These are phyloP conservation scores for Neopelma chrysocephalum DNA, from an alignment of 2,797 vertebrate species.

Conservation along the genomic window DNA sequence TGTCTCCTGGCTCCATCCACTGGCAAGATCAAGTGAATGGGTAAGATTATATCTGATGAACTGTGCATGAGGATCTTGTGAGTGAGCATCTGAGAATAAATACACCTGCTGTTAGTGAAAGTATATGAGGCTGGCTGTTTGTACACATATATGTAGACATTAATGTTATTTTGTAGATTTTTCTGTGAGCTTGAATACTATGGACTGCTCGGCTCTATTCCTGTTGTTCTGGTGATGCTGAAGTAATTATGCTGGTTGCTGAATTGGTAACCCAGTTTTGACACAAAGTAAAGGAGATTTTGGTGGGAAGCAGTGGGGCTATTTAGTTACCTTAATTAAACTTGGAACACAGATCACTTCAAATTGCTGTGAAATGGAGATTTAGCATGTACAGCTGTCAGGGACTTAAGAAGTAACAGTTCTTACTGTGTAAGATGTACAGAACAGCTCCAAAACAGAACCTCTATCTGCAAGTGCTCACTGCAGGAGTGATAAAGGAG, in stretches of 20 bases:
- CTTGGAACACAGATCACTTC: not conserved
- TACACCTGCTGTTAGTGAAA: not conserved
- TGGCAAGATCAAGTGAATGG: not conserved
- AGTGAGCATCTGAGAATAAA: not conserved
- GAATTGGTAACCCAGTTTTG: not conserved
- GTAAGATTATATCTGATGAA: not conserved
- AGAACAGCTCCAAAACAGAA: not conserved
- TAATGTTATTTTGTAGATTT: not conserved
- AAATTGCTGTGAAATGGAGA: not conserved
- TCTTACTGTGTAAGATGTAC: not conserved
- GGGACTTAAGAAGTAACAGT: not conserved
- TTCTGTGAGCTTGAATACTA: not conserved
- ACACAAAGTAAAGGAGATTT: not conserved
- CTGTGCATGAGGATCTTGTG: not conserved
- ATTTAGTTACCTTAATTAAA: not conserved
- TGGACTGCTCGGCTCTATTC: not conserved
- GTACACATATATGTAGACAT: not conserved
- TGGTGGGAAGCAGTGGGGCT: not conserved
- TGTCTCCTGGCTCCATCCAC: not conserved
- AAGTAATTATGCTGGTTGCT: not conserved
- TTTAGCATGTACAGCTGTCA: not conserved
- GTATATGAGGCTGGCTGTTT: not conserved
- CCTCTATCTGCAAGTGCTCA: not conserved
- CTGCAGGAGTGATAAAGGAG: not conserved
- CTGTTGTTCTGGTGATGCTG: not conserved